Conservation (phyloP, 2,797 vertebrate species). For the Coendou prehensilis region DNA sequence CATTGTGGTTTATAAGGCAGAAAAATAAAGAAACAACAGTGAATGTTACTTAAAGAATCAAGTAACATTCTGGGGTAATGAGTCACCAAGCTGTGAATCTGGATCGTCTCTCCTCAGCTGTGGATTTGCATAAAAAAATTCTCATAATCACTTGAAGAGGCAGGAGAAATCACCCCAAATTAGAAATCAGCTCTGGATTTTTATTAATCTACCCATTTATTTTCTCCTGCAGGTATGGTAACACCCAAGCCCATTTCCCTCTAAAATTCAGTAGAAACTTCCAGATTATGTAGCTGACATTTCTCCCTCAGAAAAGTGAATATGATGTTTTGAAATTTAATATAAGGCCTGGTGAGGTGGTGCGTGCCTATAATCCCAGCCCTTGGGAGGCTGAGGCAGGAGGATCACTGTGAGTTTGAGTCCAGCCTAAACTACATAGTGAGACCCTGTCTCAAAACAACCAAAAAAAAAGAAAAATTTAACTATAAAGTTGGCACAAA, state of each 20-base stretch:
- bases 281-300: neutral
- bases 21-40: neutral
- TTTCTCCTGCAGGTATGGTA: neutral
- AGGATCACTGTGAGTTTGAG: neutral
- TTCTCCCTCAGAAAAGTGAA: neutral
- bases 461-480: neutral
- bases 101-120: neutral
- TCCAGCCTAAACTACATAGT: neutral
- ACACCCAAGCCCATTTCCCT: neutral
- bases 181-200: neutral
- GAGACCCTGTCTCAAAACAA: neutral
- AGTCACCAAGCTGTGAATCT: neutral
- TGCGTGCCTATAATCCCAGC: neutral
- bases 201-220: neutral
- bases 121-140: neutral
- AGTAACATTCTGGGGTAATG: neutral
- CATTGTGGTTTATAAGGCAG: conserved; percentile 19
- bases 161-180: neutral
- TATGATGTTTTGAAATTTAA: neutral
- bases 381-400: neutral
- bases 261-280: conserved; percentile 27
- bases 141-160: neutral
- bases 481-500: neutral
- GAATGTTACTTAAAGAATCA: neutral
- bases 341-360: no score